These are phyloP conservation scores for Heliornis fulica DNA, from an alignment of 2,113 vertebrate species.

Conservation along the genomic window DNA sequence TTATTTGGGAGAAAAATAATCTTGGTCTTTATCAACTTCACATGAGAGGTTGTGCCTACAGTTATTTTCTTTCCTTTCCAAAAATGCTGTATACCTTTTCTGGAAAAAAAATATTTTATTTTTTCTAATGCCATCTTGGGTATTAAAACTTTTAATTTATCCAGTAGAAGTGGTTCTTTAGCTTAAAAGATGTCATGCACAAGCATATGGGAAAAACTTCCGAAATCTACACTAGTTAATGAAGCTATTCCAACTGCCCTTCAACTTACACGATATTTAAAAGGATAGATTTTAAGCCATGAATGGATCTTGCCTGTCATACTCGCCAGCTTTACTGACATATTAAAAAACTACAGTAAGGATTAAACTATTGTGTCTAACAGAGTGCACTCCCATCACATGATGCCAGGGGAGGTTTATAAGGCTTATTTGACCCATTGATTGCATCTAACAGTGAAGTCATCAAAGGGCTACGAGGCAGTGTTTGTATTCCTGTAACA, in stretches of 20 bases:
- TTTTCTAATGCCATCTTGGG: not conserved
- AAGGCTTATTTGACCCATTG: not conserved
- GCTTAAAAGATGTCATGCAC: not conserved
- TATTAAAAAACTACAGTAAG: not conserved
- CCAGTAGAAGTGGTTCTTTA: not conserved
- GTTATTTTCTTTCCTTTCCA: not conserved
- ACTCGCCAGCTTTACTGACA: not conserved
- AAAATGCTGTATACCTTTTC: not conserved
- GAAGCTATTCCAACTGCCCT: not conserved
- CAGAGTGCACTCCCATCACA: not conserved
- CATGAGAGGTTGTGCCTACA: accelerated
- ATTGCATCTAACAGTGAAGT: not conserved
- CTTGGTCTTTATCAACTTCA: not conserved
- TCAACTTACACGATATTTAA: not conserved
- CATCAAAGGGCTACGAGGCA: not conserved
- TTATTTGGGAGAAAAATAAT: not conserved
- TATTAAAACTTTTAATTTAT: not conserved
- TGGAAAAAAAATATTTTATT: not conserved
- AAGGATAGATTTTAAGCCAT: not conserved
- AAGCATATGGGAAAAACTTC: not conserved
- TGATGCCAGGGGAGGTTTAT: not conserved
- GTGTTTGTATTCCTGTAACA: not conserved
- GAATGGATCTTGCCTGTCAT: not conserved
- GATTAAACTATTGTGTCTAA: not conserved
- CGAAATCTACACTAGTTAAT: not conserved